phyloP scores from a whole-genome alignment of 92 coral and sea anemone species.

The Desmophyllum pertusum region DNA sequence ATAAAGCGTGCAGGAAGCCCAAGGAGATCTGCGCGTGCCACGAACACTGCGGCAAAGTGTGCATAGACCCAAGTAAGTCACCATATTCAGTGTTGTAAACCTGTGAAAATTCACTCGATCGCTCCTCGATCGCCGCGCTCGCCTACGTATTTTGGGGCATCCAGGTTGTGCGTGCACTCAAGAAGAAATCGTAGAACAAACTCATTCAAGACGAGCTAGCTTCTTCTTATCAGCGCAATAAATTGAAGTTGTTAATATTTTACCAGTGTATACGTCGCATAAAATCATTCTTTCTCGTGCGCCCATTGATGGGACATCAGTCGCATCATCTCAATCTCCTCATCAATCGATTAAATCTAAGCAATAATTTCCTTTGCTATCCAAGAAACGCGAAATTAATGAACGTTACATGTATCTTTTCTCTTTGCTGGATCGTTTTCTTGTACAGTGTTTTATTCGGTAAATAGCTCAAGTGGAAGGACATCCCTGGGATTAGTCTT shows the following conservation, averaged over 20 bases:
- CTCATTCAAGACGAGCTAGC: constrained; percentile 1
- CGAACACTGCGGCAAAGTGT: constrained; percentile 87
- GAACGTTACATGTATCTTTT: constrained; percentile 6
- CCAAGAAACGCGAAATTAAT: constrained; percentile 33
- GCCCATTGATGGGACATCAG: constrained; percentile 21
- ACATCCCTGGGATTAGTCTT: background rate
- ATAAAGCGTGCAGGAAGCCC: constrained; percentile 72
- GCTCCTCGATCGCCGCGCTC: background rate
- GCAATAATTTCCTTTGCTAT: constrained; percentile 4
- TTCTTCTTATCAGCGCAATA: constrained; percentile 4
- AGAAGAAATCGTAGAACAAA: background rate
- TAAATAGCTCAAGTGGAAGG: constrained; percentile 8
- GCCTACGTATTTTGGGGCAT: background rate
- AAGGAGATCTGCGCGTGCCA: constrained; percentile 83
- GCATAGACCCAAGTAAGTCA: constrained; percentile 93
- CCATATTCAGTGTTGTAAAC: background rate
- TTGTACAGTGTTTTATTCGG: background rate
- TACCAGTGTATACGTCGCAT: constrained; percentile 27
- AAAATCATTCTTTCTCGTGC: background rate
- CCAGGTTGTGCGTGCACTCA: background rate
- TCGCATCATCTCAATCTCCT: background rate
- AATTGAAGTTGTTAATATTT: constrained; percentile 37
- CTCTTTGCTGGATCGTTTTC: background rate
- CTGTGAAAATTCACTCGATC: constrained; percentile 9
- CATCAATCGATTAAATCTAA: constrained; percentile 34